Base-by-base conservation (phyloP, 2,113 vertebrate genomes). In the Eulemur rufifrons region DNA sequence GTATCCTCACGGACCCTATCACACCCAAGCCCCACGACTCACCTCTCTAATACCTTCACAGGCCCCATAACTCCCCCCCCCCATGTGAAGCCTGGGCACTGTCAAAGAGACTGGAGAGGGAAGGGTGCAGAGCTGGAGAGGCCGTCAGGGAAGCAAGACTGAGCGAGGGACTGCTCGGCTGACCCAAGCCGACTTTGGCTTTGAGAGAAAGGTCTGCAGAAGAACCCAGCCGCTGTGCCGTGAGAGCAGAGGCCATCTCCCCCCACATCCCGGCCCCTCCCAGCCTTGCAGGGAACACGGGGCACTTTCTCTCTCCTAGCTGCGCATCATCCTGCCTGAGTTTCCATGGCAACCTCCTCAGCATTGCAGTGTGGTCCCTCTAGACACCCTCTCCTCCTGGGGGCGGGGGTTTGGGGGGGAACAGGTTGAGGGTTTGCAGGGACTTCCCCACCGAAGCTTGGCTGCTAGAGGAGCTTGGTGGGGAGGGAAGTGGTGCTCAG, bases 281-380 rank as follows among this genome's bases (percentile, higher is more conserved):
- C 56, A 66, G 45, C 73, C 93, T 63, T 89, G n/a, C 76, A 56
- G 52, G 83, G 71, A 97, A 87, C 86, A 86, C 0, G 61, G 97
- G 93, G 64, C 74, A 83, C 96, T 94, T 71, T 80, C 66, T 54
- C 78, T 86, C 85, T 95, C 89, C 66, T 42, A 71, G 89, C 42
- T 83, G 95, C 5, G 1, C 54, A 93, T 95, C 74, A 96, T 91
- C 96, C 94, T 98, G 93, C 84, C 97, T 97, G 98, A 89, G 99
- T 99, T 99, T 99, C 99, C 99, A 99, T 99, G 99, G 99, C 97
- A 98, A 99, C 99, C 97, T 98, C 94, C 97, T 98, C 98, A 99
- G 99, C 99, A 99, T 98, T 99, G 99, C 99, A 99, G 98, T 98
- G 59, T 96, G 76, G 96, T 97, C 95, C 96, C 92, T 89, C 82